A percentile compares a stretch with the other conserved stretches of the same genome.
Conservation (phyloP, 2,113 vertebrate genomes). For the Apodemus speciosus region DNA sequence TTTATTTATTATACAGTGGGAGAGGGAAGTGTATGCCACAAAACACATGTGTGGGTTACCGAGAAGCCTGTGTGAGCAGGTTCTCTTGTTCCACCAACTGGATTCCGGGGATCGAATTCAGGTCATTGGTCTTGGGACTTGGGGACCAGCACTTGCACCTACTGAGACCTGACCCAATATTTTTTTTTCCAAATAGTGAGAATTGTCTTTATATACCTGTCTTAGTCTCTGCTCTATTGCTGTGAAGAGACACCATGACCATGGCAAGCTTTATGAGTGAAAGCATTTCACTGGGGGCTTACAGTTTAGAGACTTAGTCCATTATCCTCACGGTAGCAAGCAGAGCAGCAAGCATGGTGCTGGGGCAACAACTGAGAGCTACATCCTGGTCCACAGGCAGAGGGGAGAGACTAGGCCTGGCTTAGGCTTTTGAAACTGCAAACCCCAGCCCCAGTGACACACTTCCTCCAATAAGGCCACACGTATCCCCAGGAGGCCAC, state of each 20-base stretch:
- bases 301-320: not conserved
- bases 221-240: not conserved
- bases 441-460: not conserved
- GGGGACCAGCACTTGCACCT: not conserved
- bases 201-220: not conserved
- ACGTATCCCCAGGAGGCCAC: not conserved
- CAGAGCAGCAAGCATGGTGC: not conserved
- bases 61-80: too few species aligned
- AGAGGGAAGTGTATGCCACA: too few species aligned
- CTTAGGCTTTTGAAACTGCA: not conserved
- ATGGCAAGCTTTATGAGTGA: not conserved
- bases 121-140: not conserved
- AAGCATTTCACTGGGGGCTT: not conserved
- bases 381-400: not conserved
- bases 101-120: not conserved
- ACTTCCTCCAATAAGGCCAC: not conserved
- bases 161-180: not conserved
- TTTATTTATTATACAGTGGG: not conserved
- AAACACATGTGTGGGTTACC: too few species aligned
- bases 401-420: not conserved
- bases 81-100: not conserved
- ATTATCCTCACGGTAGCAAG: not conserved
- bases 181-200: not conserved
- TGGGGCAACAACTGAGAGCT: not conserved
- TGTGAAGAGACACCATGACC: not conserved